Evolutionary conservation across 2,888 invertebrate species (phyloP).

Genomic region (Eupithecia vulgata): DNA sequence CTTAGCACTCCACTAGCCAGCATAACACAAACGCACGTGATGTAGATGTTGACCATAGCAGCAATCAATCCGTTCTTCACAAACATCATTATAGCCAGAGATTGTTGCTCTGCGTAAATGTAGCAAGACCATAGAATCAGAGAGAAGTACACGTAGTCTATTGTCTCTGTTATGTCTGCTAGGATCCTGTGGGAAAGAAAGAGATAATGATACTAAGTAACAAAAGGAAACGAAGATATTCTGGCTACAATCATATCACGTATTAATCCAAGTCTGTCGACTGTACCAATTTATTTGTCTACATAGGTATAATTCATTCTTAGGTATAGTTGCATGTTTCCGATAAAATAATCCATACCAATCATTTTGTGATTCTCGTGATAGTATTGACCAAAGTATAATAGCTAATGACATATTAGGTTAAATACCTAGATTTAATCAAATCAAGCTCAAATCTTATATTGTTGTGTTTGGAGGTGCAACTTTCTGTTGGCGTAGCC

Average conservation of each 20-base stretch:
- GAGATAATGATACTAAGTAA: neutral
- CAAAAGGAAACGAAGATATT: neutral
- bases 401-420: too few species aligned
- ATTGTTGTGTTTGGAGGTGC: neutral
- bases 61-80: conserved; percentile 91
- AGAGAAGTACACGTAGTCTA: conserved; percentile 87
- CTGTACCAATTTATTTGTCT: too few species aligned
- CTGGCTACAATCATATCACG: neutral
- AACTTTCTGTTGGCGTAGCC: conserved; percentile 17
- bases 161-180: conserved; percentile 79
- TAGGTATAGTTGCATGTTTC: too few species aligned
- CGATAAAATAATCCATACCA: too few species aligned
- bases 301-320: too few species aligned
- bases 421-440: too few species aligned
- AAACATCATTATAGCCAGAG: conserved; percentile 91
- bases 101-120: conserved; percentile 92
- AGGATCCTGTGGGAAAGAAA: conserved; percentile 74
- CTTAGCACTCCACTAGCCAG: conserved; percentile 91
- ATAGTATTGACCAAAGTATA: too few species aligned
- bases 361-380: too few species aligned
- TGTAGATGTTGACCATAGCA: conserved; percentile 90
- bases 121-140: conserved; percentile 93
- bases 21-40: conserved; percentile 88
- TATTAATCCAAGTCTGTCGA: too few species aligned
- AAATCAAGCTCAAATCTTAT: too few species aligned